These are phyloP conservation scores for Choloepus hoffmanni DNA, from an alignment of 2,113 vertebrate species.

Conservation along the genomic window DNA sequence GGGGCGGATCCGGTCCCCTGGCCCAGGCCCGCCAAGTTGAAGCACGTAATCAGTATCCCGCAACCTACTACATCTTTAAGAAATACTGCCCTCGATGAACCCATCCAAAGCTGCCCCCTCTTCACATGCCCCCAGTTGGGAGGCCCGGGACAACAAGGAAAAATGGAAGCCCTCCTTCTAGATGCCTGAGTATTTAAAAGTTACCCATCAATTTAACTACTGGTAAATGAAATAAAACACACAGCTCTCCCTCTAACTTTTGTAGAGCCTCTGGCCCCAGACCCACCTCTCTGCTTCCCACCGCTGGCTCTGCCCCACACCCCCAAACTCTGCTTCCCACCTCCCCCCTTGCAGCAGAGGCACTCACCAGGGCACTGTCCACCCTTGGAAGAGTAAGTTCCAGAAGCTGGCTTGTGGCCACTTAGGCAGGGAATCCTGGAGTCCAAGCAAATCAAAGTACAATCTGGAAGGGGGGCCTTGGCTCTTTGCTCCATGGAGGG, in stretches of 20 bases:
- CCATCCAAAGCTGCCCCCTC: accelerated
- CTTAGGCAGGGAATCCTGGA: neutral
- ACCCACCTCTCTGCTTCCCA: accelerated
- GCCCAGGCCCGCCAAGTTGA: too few relatives aligned
- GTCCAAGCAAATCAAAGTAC: neutral
- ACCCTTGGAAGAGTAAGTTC: neutral
- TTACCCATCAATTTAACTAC: neutral
- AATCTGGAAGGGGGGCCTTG: neutral
- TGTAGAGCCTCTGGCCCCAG: neutral
- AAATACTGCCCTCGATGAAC: neutral
- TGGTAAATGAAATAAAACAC: neutral
- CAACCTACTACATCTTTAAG: too few relatives aligned
- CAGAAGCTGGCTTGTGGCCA: neutral
- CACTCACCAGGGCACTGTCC: neutral
- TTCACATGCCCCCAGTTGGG: accelerated
- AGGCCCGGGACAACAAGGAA: neutral
- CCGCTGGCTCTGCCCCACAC: neutral
- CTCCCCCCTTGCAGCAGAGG: neutral
- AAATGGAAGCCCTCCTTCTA: neutral
- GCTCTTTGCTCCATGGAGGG: neutral
- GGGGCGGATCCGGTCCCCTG: too few relatives aligned
- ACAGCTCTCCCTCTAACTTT: neutral
- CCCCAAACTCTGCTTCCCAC: neutral
- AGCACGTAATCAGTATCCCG: too few relatives aligned
- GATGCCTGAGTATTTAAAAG: neutral